phyloP scores from a whole-genome alignment of 53 echinoderm and acorn worm genomes.

The Pentamera pediparva region DNA sequence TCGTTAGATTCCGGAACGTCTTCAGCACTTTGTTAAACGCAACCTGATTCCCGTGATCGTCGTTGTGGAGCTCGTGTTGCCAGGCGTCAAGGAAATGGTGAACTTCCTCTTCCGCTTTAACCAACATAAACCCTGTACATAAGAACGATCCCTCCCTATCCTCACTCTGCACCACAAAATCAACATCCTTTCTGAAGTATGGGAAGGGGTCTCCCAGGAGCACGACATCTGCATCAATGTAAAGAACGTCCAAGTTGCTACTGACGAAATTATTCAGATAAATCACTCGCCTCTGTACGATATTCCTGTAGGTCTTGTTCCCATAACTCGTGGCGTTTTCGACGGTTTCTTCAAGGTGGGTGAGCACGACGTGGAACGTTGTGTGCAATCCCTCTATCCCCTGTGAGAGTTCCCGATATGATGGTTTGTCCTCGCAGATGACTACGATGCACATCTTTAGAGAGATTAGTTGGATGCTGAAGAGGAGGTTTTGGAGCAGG shows the following conservation, averaged over 20 bases:
- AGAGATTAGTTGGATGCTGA: background rate
- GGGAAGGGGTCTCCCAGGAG: background rate
- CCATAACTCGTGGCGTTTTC: background rate
- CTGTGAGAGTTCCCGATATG: background rate
- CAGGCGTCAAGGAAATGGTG: too few relatives aligned
- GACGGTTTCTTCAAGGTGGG: background rate
- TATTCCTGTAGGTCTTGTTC: background rate
- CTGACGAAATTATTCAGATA: background rate
- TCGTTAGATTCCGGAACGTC: too few relatives aligned
- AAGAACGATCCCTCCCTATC: too few relatives aligned
- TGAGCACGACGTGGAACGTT: background rate
- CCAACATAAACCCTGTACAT: too few relatives aligned
- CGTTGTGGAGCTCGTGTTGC: too few relatives aligned
- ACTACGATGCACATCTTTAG: background rate
- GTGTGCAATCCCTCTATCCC: background rate
- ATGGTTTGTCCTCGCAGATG: background rate
- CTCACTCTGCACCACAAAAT: background rate
- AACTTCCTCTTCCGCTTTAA: too few relatives aligned
- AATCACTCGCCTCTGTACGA: background rate
- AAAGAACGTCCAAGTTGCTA: background rate
- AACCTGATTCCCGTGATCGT: too few relatives aligned
- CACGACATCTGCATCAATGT: constrained; percentile 16
- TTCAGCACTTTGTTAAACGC: too few relatives aligned
- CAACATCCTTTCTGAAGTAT: background rate
- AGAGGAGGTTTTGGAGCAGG: background rate